Evolutionary conservation across 2,797 vertebrate genomes (phyloP).

Genomic region (Propithecus perrieri): DNA sequence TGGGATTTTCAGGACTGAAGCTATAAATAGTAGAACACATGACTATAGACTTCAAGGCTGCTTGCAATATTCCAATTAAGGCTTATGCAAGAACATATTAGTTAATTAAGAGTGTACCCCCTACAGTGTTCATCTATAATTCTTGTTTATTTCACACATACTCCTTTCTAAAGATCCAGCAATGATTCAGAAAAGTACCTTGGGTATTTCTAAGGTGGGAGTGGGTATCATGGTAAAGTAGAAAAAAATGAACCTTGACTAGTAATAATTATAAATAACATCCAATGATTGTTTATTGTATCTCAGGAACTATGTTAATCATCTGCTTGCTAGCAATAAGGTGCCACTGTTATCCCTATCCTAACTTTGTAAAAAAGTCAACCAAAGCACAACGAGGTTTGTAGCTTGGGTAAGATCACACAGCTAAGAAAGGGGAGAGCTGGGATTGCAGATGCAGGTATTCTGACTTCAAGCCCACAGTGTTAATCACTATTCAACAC

Average conservation of each 20-base stretch:
- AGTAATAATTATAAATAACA: background rate
- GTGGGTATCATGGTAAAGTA: background rate
- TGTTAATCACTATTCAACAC: background rate
- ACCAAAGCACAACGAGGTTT: background rate
- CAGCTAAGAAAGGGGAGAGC: background rate
- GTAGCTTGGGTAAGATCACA: background rate
- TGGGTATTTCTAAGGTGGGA: background rate
- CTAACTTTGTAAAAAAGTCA: background rate
- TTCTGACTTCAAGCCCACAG: background rate
- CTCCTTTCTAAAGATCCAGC: background rate
- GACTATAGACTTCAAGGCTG: conserved; percentile 60
- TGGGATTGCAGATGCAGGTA: background rate
- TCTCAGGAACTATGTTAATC: background rate
- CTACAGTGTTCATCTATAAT: background rate
- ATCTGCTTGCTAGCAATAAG: background rate
- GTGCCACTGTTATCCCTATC: background rate
- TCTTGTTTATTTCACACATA: conserved; percentile 40
- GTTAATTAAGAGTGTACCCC: background rate
- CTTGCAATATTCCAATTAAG: conserved; percentile 69
- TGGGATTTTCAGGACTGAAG: conserved; percentile 62
- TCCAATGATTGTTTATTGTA: background rate
- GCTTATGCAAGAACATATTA: conserved; percentile 59
- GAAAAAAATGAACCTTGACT: background rate
- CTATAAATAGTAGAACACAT: conserved; percentile 66
- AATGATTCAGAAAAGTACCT: background rate